Percentiles rank a stretch among this genome's conserved stretches.
Evolutionary conservation across 2,888 invertebrate genomes (phyloP).

Genomic region (Galerucella nymphaeae): DNA sequence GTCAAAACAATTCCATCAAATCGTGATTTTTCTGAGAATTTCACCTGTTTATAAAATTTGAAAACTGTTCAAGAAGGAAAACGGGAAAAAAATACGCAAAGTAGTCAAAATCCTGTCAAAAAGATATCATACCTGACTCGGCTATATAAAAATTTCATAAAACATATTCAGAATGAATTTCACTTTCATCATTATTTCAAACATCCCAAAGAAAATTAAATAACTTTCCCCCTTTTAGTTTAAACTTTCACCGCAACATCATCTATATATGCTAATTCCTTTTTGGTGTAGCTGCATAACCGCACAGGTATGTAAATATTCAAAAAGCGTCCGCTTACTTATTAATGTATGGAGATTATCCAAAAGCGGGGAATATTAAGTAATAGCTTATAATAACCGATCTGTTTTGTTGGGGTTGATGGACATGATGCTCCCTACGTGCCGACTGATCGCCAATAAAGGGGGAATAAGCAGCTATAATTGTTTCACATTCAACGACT

Average conservation of each 20-base stretch:
- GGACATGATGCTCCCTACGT: constrained; percentile 32
- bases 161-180: constrained; percentile 2
- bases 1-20: too few relatives aligned
- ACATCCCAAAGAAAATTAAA: constrained; percentile 26
- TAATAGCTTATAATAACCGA: constrained; percentile 49
- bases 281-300: constrained; percentile 25
- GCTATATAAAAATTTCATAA: background rate
- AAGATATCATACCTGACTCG: too few relatives aligned
- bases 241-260: constrained; percentile 6
- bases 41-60: too few relatives aligned
- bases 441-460: constrained; percentile 7
- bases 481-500: background rate
- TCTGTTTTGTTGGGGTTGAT: constrained; percentile 43
- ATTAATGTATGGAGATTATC: constrained; percentile 51
- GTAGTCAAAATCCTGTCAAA: too few relatives aligned
- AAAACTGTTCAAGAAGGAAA: too few relatives aligned
- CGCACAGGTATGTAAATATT: constrained; percentile 30
- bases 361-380: constrained; percentile 50
- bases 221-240: constrained; percentile 17
- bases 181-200: constrained; percentile 17
- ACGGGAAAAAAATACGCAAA: too few relatives aligned
- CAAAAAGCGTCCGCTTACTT: constrained; percentile 44
- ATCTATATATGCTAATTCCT: constrained; percentile 28
- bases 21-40: too few relatives aligned
- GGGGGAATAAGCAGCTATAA: background rate